Evolutionary conservation across 2,113 vertebrate genomes (phyloP).

Genomic region (Macaca nemestrina): DNA sequence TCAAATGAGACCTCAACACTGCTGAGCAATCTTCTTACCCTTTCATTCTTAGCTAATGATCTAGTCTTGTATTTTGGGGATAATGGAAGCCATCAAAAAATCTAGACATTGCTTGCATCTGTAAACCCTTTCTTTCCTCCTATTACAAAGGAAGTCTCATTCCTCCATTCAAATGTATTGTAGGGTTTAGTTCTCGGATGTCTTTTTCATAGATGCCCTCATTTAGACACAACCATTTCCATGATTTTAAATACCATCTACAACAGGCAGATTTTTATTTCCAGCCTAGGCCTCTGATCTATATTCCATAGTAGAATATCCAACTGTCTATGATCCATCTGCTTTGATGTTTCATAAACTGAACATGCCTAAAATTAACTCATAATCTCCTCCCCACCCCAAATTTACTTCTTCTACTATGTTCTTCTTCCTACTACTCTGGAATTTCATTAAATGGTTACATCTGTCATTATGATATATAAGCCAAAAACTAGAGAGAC

Average conservation of each 20-base stretch:
- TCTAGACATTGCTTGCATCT: not conserved
- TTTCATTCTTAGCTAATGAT: not conserved
- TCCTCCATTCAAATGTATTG: not conserved
- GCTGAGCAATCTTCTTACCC: not conserved
- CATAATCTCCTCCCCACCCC: not conserved
- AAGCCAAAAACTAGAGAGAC: not conserved
- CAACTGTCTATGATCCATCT: not conserved
- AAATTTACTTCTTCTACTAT: not conserved
- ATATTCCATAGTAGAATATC: not conserved
- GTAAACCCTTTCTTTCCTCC: not conserved
- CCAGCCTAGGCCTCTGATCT: not conserved
- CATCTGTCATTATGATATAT: not conserved
- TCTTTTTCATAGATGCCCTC: not conserved
- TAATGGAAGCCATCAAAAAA: not conserved
- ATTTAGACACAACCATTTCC: not conserved
- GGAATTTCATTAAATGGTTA: not conserved
- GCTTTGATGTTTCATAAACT: constrained; percentile 15
- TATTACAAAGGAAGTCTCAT: not conserved
- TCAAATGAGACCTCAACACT: not conserved
- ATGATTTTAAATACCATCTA: constrained; percentile 5
- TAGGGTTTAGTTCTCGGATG: not conserved
- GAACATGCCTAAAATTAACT: constrained; percentile 32
- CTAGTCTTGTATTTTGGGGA: not conserved
- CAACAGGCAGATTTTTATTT: not conserved
- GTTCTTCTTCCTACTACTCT: not conserved